These are phyloP conservation scores for Cephalopterus ornatus DNA, from an alignment of 2,113 vertebrate species.

Conservation along the genomic window DNA sequence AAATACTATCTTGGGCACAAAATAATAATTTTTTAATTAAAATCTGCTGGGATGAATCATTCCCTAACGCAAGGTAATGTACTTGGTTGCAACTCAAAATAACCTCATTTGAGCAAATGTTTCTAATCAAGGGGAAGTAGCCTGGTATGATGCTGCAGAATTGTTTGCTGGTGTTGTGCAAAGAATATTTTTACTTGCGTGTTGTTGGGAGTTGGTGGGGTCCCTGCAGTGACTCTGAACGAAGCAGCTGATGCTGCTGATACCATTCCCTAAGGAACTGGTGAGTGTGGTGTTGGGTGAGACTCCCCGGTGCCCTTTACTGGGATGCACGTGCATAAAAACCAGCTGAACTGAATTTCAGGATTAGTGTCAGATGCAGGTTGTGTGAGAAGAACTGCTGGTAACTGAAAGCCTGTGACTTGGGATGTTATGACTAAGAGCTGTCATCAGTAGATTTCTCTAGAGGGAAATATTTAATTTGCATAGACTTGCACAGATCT, in stretches of 20 bases:
- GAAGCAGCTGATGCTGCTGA: background rate
- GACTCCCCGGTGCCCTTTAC: background rate
- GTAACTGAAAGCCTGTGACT: background rate
- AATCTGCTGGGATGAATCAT: background rate
- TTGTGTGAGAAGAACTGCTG: background rate
- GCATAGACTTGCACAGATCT: background rate
- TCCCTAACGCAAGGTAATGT: background rate
- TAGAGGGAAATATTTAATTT: background rate
- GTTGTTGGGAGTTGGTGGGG: background rate
- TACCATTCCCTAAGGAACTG: background rate
- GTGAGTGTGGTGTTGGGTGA: background rate
- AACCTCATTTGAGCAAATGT: background rate
- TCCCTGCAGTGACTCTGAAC: background rate
- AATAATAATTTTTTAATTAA: background rate
- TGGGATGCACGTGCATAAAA: background rate
- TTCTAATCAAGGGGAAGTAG: background rate
- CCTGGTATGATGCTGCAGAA: background rate
- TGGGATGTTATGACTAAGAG: background rate
- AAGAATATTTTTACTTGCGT: background rate
- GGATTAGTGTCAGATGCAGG: background rate
- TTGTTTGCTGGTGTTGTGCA: background rate
- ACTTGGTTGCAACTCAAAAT: background rate
- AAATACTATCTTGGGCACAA: background rate
- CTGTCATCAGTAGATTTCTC: background rate
- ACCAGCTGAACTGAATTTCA: background rate